Conservation (phyloP, 2,113 vertebrate genomes). For the Microtus montanus region DNA sequence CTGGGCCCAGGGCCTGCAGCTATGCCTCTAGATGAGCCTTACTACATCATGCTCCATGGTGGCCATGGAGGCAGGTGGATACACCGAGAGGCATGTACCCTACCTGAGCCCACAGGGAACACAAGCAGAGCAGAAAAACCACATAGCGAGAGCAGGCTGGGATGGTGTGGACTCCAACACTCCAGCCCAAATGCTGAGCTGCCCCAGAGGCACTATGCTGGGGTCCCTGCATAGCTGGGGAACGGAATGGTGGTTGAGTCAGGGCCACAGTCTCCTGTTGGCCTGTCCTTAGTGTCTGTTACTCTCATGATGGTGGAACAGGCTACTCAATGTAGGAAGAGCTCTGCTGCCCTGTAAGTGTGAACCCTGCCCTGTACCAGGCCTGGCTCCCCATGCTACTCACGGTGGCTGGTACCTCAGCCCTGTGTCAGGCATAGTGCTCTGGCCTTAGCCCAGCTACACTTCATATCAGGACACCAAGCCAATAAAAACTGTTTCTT, state of each 20-base stretch:
- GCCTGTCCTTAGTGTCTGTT: neutral
- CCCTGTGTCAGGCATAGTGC: neutral
- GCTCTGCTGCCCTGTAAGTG: neutral
- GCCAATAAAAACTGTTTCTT: constrained; percentile 73
- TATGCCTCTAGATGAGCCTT: neutral
- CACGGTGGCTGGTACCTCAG: neutral
- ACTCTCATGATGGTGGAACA: neutral
- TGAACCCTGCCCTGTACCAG: neutral
- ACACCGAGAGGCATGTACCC: neutral
- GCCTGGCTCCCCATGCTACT: neutral
- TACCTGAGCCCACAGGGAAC: neutral
- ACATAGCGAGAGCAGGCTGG: neutral
- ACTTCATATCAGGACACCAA: constrained; percentile 8
- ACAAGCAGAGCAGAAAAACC: neutral
- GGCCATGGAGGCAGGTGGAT: neutral
- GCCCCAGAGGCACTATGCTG: neutral
- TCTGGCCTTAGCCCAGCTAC: neutral
- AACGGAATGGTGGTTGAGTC: neutral
- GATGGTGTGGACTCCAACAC: neutral
- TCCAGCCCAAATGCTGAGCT: neutral
- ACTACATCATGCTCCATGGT: neutral
- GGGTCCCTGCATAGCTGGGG: neutral
- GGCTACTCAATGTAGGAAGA: no score
- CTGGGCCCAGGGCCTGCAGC: neutral
- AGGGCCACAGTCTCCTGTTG: neutral